Base-by-base conservation (phyloP, 2,888 invertebrate species). In the Amblyjoppa proteus region DNA sequence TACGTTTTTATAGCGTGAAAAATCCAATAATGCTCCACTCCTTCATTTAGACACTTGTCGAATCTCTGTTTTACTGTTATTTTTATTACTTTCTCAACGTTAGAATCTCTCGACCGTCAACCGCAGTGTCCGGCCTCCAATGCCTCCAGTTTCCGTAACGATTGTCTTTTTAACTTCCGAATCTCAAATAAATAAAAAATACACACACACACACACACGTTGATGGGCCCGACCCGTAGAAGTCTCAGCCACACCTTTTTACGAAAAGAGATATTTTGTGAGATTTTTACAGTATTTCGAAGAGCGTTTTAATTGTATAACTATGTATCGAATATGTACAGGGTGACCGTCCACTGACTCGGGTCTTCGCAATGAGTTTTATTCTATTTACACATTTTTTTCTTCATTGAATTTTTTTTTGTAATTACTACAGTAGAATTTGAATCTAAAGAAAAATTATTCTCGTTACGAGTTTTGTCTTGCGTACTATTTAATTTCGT, bases 281-380 rank as follows among this genome's bases (percentile, higher is more conserved):
- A 93, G 91, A 93, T 93, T 93, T 82, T 93, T 93, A 93, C 94
- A 94, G 93, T 94, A 94, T 94, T 94, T 94, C 90, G 91, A 92
- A 89, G 91, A 92, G 91, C 91, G 92, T 92, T 93, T 93, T 92
- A 91, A 93, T 93, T 92, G 89, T 91, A 90, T 90, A 92, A 92
- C 91, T 92, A 90, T 92, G 91, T 91, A 91, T 91, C 91, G 90
- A 92, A 91, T 92, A 89, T 93, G 90, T 91, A 92, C 92, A 92
- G 91, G 91, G 92, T 91, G 91, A 91, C 91, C 92, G 92, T 92
- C 91, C 91, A 92, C 90, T 89, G 89, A 91, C 90, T 92, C 90
- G 90, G 89, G 90, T 91, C 89, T 91, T 88, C 82, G 69, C 88
- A 90, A 85, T 86, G 70, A 84, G 45, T 85, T 69, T 66, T 56